Base-by-base conservation (phyloP, 2,888 invertebrate species). In the Tiliacea citrago region DNA sequence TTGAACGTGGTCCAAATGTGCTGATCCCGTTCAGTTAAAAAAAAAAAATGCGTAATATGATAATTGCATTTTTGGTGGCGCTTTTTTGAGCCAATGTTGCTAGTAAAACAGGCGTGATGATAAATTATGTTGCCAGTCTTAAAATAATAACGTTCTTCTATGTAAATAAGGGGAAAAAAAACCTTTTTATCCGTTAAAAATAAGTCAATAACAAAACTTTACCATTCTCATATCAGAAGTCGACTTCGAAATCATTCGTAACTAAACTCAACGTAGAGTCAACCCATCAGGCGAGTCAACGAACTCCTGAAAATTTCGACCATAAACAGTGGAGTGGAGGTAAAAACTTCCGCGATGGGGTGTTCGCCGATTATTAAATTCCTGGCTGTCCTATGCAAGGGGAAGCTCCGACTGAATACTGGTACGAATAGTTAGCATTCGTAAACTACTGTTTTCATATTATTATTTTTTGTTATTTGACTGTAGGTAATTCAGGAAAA, bases 341-440 rank as follows among this genome's bases (percentile, higher is more conserved):
- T 70, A 69, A 83, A 76, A 83, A 80, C 75, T 80, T 80, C 39
- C 65, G 66, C 55, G 68, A 47, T 18, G 18, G 77, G 72, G 60
- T 79, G 74, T 73, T 60, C 66, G 71, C 1, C 53, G 62, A 73
- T 83, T 86, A 81, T 81, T 84, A 84, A 83, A 86, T 86, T 84
- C 84, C 73, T 61, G 45, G 1, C 47, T 71, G 63, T 47, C 39
- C 18, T 65, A 35, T 69, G 61, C 63, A 16, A 68, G 45, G 69
- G 72, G 68, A 42, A 69, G 53, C 39, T 58, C 8, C 18, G 16
- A 7, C 66, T 61, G 60, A 53, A 65, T 55, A 66, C 49, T 60
- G n/a, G 29, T 47, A 47, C 49, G 57, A 73, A 83, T 85, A 76
- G 72, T 83, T 79, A 42, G 24, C 65, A 79, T 85, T 63, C 62